These are phyloP conservation scores for Achlya flavicornis DNA, from an alignment of 2,888 invertebrate genomes.

Conservation along the genomic window DNA sequence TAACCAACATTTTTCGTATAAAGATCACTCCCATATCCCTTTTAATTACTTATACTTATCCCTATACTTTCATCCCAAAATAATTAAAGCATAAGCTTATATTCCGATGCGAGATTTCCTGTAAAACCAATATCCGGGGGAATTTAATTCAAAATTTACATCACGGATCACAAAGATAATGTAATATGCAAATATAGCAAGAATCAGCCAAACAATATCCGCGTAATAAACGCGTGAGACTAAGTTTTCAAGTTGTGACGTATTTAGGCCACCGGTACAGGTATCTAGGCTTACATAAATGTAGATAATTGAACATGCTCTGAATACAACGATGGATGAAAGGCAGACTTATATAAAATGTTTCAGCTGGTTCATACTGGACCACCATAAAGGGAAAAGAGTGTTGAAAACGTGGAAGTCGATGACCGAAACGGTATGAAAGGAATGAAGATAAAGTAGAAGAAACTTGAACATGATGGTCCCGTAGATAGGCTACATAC, in stretches of 20 bases:
- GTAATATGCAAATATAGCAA: neutral
- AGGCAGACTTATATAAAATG: neutral
- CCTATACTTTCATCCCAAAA: neutral
- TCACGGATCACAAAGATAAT: neutral
- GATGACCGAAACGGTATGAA: neutral
- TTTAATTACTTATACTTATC: too few relatives aligned
- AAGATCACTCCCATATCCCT: too few relatives aligned
- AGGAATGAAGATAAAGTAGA: neutral
- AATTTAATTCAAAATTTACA: neutral
- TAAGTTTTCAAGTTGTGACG: neutral
- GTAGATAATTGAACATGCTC: conserved; percentile 1
- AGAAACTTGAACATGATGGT: too few relatives aligned
- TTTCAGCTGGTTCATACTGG: neutral
- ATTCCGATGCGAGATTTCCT: neutral
- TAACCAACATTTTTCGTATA: too few relatives aligned
- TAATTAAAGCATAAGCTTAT: neutral
- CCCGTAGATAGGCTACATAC: too few relatives aligned
- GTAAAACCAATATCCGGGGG: neutral
- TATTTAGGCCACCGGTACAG: neutral
- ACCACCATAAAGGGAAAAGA: neutral
- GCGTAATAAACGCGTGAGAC: neutral
- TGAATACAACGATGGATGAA: conserved; percentile 5
- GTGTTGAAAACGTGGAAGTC: neutral
- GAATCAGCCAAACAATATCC: neutral
- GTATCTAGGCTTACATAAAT: neutral